These are phyloP conservation scores for Australoheros facetus DNA, from an alignment of 2,797 vertebrate species.

Conservation along the genomic window DNA sequence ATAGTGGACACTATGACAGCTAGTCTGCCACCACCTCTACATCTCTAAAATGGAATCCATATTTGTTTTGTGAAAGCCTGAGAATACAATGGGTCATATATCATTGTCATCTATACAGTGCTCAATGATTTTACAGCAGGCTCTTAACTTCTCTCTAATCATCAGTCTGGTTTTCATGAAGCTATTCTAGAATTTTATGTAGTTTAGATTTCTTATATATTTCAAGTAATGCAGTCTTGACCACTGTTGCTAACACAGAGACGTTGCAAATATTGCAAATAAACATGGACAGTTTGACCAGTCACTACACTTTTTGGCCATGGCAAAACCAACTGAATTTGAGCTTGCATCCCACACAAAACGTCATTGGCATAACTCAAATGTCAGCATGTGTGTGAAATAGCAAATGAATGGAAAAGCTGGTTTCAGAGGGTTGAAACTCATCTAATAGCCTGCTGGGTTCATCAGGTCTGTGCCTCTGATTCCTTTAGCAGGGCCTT, in stretches of 20 bases:
- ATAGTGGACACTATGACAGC: conserved; percentile 21
- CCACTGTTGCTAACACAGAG: conserved; percentile 43
- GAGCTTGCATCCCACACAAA: conserved; percentile 47
- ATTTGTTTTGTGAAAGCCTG: conserved; percentile 51
- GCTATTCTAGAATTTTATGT: conserved; percentile 1
- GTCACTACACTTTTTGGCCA: neutral
- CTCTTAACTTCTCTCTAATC: conserved; percentile 15
- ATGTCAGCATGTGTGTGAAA: conserved; percentile 56
- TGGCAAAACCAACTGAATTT: conserved; percentile 25
- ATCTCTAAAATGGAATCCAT: conserved; percentile 47
- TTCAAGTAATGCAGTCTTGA: conserved; percentile 4
- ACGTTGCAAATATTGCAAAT: conserved; percentile 42
- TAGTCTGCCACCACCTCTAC: conserved; percentile 10
- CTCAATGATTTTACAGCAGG: conserved; percentile 26
- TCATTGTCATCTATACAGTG: conserved; percentile 24
- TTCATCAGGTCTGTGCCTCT: conserved; percentile 66
- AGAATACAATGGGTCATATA: conserved; percentile 37
- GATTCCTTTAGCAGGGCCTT: conserved; percentile 74
- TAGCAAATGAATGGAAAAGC: conserved; percentile 68
- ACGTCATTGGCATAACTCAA: conserved; percentile 43
- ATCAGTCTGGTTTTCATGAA: conserved; percentile 18
- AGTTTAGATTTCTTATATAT: conserved; percentile 23
- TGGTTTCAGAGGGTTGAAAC: conserved; percentile 44
- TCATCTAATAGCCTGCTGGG: conserved; percentile 60
- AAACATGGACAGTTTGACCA: conserved; percentile 5